Conservation (phyloP, 2,113 vertebrate species). For the Mesitornis unicolor region DNA sequence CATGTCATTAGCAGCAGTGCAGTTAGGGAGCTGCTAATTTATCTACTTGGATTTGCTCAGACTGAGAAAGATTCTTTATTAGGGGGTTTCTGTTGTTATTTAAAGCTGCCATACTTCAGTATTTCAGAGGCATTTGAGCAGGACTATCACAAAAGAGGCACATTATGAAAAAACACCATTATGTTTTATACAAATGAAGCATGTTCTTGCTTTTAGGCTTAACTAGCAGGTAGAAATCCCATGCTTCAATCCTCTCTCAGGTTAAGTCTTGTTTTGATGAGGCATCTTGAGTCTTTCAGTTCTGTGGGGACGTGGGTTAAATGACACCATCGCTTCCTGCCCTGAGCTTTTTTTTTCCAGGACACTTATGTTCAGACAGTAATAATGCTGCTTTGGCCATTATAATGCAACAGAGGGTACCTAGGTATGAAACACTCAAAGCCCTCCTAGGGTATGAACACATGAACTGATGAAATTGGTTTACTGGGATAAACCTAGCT, state of each 20-base stretch:
- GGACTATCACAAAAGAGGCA: neutral
- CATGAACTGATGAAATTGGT: neutral
- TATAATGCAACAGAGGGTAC: neutral
- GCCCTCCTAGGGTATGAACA: neutral
- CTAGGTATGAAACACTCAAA: neutral
- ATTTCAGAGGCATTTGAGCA: neutral
- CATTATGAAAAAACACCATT: neutral
- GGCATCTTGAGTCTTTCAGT: neutral
- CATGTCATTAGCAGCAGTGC: neutral
- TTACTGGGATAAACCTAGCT: neutral
- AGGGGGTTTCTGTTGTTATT: neutral
- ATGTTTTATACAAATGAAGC: neutral
- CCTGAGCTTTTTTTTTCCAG: neutral
- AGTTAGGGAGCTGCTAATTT: constrained; percentile 23
- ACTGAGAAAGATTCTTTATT: neutral
- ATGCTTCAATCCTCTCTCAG: fast-evolving
- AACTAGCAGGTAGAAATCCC: neutral
- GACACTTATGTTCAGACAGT: neutral
- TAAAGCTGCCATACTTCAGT: neutral
- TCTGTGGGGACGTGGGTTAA: neutral
- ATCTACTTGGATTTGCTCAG: neutral
- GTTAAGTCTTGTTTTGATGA: neutral
- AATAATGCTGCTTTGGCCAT: neutral
- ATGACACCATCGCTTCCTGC: neutral
- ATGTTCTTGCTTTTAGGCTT: neutral